These are phyloP conservation scores for Iselma pallidipennis DNA, from an alignment of 2,888 invertebrate species.

Conservation along the genomic window DNA sequence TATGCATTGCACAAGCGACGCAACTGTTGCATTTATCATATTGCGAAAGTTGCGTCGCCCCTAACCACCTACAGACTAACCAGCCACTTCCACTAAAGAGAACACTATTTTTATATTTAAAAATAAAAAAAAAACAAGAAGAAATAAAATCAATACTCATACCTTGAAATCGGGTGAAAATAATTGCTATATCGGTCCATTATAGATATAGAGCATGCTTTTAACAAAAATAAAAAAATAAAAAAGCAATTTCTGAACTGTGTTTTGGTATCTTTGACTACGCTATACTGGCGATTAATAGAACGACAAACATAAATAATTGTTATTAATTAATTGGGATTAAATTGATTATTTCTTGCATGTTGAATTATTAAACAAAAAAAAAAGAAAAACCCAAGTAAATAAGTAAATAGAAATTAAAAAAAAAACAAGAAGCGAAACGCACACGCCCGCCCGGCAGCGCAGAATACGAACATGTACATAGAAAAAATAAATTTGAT, in stretches of 20 bases:
- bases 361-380: constrained; percentile 22
- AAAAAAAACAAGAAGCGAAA: constrained; percentile 34
- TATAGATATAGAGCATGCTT: constrained; percentile 33
- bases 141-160: constrained; percentile 34
- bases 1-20: constrained; percentile 43
- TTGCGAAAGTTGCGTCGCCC: constrained; percentile 25
- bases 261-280: constrained; percentile 27
- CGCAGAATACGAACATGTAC: constrained; percentile 52
- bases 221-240: constrained; percentile 14
- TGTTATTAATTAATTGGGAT: constrained; percentile 14
- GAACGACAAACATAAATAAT: constrained; percentile 20
- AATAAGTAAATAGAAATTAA: background rate
- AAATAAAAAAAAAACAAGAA: constrained; percentile 11
- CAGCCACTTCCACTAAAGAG: constrained; percentile 51
- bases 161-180: constrained; percentile 47
- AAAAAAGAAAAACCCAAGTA: too few species aligned
- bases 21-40: constrained; percentile 17
- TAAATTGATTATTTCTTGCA: constrained; percentile 17
- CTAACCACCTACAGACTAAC: constrained; percentile 52
- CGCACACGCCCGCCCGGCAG: constrained; percentile 49
- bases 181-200: constrained; percentile 38
- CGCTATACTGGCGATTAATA: constrained; percentile 10
- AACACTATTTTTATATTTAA: constrained; percentile 52
- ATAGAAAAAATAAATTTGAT: constrained; percentile 51
- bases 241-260: constrained; percentile 30